These are phyloP conservation scores for Hypothenemus hampei DNA, from an alignment of 1,140 invertebrate species.

Conservation along the genomic window DNA sequence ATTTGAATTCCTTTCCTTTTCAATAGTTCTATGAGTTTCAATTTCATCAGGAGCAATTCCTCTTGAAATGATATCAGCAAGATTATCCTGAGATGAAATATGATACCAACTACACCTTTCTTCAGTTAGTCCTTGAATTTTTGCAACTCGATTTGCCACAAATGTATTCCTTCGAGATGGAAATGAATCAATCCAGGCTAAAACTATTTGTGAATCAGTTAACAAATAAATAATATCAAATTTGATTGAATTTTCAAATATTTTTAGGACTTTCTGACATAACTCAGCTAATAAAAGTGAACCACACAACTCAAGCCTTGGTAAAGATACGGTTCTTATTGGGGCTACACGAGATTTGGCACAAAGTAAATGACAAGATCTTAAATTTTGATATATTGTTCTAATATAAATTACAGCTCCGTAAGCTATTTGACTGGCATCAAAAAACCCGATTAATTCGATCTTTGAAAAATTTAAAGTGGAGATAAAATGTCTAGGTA, in stretches of 20 bases:
- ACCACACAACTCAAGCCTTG: conserved; percentile 7
- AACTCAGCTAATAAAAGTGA: not conserved
- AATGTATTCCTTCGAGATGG: conserved; percentile 29
- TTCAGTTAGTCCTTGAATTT: conserved; percentile 20
- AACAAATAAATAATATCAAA: not conserved
- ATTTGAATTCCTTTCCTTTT: conserved; percentile 31
- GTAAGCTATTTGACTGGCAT: conserved; percentile 26
- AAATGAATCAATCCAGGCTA: conserved; percentile 34
- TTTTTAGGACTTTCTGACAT: not conserved
- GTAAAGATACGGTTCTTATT: not conserved
- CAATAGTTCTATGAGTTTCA: conserved; percentile 26
- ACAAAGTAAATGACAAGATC: conserved; percentile 5
- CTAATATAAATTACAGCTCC: conserved; percentile 1
- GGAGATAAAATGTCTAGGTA: conserved; percentile 36
- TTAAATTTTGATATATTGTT: not conserved
- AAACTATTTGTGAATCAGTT: conserved; percentile 27
- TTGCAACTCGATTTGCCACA: conserved; percentile 4
- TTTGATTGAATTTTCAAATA: not conserved
- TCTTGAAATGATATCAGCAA: conserved; percentile 35
- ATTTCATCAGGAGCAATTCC: conserved; percentile 20
- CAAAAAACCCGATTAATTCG: conserved; percentile 36
- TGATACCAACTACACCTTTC: conserved; percentile 23
- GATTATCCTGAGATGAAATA: conserved; percentile 30
- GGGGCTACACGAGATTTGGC: conserved; percentile 10
- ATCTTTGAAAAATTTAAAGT: conserved; percentile 46